phyloP scores from a whole-genome alignment of 2,113 vertebrate species.

The Cheilinus undulatus region DNA sequence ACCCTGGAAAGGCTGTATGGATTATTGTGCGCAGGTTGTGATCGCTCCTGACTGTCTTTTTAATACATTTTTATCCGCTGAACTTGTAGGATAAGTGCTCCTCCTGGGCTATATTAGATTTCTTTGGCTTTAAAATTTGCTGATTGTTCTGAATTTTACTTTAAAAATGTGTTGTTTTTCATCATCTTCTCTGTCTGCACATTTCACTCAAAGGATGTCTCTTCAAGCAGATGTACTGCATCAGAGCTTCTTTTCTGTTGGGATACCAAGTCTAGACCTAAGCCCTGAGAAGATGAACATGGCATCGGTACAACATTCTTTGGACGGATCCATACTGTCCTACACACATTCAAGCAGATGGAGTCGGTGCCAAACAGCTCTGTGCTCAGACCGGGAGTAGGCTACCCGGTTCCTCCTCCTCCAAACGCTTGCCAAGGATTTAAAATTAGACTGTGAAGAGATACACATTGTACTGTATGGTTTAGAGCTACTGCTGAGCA shows the following conservation, averaged over 20 bases:
- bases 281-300: conserved; percentile 44
- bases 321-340: conserved; percentile 63
- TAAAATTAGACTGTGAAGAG: conserved; percentile 70
- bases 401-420: conserved; percentile 66
- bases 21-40: conserved; percentile 71
- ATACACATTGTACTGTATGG: conserved; percentile 66
- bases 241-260: conserved; percentile 20
- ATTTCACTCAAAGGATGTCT: conserved; percentile 21
- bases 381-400: conserved; percentile 58
- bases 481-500: conserved; percentile 55
- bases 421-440: conserved; percentile 63
- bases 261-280: conserved; percentile 44
- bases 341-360: conserved; percentile 63
- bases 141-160: conserved; percentile 23
- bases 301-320: conserved; percentile 65
- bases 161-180: conserved; percentile 19
- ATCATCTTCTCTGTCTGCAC: conserved; percentile 19
- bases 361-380: conserved; percentile 66
- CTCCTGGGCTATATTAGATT: background rate
- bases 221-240: conserved; percentile 16
- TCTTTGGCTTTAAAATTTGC: conserved; percentile 17
- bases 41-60: conserved; percentile 37
- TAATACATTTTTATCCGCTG: conserved; percentile 50
- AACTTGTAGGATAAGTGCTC: conserved; percentile 36
- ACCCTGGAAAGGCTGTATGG: conserved; percentile 51